These are phyloP conservation scores for Helarctos malayanus DNA, from an alignment of 2,797 vertebrate species.

Conservation along the genomic window DNA sequence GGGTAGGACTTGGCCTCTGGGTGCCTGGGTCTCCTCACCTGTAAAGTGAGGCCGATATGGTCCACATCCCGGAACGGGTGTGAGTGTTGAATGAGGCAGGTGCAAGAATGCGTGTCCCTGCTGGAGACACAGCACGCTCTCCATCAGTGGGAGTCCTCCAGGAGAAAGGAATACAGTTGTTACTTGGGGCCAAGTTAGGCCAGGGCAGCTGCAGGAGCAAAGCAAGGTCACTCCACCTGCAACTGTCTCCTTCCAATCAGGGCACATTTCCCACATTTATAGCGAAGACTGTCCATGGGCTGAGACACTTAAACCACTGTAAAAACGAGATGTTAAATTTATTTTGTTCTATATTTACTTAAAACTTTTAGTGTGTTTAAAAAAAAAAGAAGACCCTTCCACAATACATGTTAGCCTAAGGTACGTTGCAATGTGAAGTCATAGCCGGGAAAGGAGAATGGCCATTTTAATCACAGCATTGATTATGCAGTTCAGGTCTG, in stretches of 20 bases:
- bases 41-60: neutral
- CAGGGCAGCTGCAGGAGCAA: neutral
- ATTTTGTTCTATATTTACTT: neutral
- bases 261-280: neutral
- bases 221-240: neutral
- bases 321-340: neutral
- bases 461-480: neutral
- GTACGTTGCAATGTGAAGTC: neutral
- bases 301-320: neutral
- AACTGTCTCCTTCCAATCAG: neutral
- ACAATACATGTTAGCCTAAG: neutral
- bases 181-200: neutral
- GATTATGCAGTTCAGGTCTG: neutral
- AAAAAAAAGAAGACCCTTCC: neutral
- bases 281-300: neutral
- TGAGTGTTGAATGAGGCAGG: neutral
- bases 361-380: neutral
- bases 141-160: rapidly evolving
- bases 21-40: neutral
- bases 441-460: rapidly evolving
- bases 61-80: too few relatives aligned
- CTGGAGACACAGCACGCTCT: rapidly evolving
- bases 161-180: rapidly evolving
- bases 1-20: too few relatives aligned
- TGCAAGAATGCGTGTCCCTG: rapidly evolving